phyloP scores from a whole-genome alignment of 2,888 invertebrate genomes.

The Caenorhabditis panamensis region DNA sequence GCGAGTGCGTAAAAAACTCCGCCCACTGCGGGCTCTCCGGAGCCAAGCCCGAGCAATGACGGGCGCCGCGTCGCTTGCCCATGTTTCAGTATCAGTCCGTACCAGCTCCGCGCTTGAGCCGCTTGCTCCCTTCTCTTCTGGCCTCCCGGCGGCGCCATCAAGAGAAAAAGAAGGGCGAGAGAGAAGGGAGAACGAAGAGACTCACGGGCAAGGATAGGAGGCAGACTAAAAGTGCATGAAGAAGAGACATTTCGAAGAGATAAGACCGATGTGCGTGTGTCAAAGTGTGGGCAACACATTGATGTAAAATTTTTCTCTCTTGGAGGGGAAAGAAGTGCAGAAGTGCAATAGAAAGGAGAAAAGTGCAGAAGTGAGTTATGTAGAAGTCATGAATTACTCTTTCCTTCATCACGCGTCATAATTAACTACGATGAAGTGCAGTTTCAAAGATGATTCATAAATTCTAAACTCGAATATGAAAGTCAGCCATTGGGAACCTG shows the following conservation, averaged over 20 bases:
- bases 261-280: slow-evolving; percentile 5
- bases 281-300: neutral
- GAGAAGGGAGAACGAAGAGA: slow-evolving; percentile 47
- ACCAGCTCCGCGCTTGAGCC: slow-evolving; percentile 43
- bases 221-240: slow-evolving; percentile 49
- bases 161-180: slow-evolving; percentile 4
- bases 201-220: slow-evolving; percentile 5
- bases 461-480: too few relatives aligned
- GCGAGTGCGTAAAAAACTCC: slow-evolving; percentile 19
- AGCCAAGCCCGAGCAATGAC: neutral
- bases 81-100: slow-evolving; percentile 59
- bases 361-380: too few relatives aligned
- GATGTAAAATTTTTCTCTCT: neutral
- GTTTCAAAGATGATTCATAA: too few relatives aligned
- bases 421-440: too few relatives aligned
- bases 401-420: too few relatives aligned
- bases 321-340: neutral
- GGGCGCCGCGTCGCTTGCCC: slow-evolving; percentile 22
- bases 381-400: too few relatives aligned
- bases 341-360: neutral
- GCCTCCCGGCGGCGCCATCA: slow-evolving; percentile 27
- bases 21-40: neutral
- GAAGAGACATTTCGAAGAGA: slow-evolving; percentile 22
- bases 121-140: slow-evolving; percentile 18
- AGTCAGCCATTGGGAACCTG: too few relatives aligned